These are phyloP conservation scores for Cyaniris semiargus DNA, from an alignment of 2,888 invertebrate species.

Conservation along the genomic window DNA sequence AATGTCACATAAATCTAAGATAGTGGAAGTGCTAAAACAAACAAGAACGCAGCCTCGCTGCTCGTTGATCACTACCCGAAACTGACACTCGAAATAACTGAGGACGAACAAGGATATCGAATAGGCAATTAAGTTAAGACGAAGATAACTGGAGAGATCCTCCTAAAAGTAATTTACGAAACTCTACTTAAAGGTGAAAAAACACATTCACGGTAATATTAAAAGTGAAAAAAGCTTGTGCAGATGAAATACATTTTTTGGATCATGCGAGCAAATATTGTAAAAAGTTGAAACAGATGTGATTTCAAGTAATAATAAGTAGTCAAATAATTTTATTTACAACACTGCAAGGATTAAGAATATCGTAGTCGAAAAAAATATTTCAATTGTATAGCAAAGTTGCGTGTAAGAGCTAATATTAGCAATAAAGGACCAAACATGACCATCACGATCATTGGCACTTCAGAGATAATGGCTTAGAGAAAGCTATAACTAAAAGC, in stretches of 20 bases:
- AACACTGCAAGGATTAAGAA: not conserved
- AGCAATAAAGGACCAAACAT: not conserved
- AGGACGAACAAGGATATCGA: not conserved
- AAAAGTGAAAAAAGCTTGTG: not conserved
- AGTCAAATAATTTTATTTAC: not conserved
- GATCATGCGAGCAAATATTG: not conserved
- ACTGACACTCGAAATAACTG: not conserved
- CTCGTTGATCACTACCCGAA: constrained; percentile 20
- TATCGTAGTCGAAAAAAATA: not conserved
- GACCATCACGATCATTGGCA: not conserved
- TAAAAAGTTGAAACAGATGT: too few species aligned
- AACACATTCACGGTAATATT: not conserved
- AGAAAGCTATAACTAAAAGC: not conserved
- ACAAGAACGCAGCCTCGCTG: constrained; percentile 29
- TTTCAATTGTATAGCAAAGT: not conserved
- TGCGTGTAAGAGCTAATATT: not conserved
- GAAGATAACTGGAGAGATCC: not conserved
- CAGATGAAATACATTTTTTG: too few species aligned
- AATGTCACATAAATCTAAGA: constrained; percentile 34
- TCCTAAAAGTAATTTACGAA: not conserved
- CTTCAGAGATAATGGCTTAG: constrained; percentile 6
- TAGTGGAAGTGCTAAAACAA: constrained; percentile 37
- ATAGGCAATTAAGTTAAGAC: not conserved
- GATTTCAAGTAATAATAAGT: too few species aligned
- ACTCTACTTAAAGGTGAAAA: not conserved